Percentiles rank a stretch among this genome's conserved stretches.
Evolutionary conservation across 30 jellyfish, hydroid and myxozoan species (phyloP).

Genomic region (Morbakka virulenta): DNA sequence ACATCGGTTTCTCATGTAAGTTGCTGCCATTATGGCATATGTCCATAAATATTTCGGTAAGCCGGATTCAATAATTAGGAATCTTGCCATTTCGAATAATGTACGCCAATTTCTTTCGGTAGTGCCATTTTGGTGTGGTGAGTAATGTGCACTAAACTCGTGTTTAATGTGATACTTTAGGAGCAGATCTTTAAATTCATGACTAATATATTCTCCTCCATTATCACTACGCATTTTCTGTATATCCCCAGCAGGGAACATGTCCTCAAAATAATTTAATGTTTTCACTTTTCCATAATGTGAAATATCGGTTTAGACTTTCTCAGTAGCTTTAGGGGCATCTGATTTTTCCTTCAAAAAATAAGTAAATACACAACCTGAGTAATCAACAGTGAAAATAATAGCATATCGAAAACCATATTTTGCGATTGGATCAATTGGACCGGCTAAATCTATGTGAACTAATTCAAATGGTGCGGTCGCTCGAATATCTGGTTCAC

Average conservation of each 20-base stretch:
- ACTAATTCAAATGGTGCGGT: conserved; percentile 26
- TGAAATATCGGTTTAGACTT: conserved; percentile 26
- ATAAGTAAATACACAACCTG: not conserved
- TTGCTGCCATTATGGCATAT: conserved; percentile 68
- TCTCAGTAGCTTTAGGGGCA: conserved; percentile 13
- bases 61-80: conserved; percentile 33
- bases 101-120: conserved; percentile 80
- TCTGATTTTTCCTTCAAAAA: conserved; percentile 1
- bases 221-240: conserved; percentile 6
- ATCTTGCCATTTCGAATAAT: conserved; percentile 74
- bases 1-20: conserved; percentile 68
- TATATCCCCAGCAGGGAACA: conserved; percentile 62
- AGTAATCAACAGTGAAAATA: conserved; percentile 12
- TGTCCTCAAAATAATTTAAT: conserved; percentile 40
- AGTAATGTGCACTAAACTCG: conserved; percentile 46
- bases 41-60: conserved; percentile 63
- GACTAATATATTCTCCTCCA: conserved; percentile 33
- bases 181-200: conserved; percentile 7
- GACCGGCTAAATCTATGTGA: conserved; percentile 30
- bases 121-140: conserved; percentile 87
- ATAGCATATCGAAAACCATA: conserved; percentile 41
- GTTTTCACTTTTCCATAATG: conserved; percentile 36
- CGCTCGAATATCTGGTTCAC: conserved; percentile 18
- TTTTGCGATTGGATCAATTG: conserved; percentile 17
- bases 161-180: conserved; percentile 24